These are phyloP conservation scores for Pocillopora verrucosa DNA, from an alignment of 64 coral and sea anemone species.

Conservation along the genomic window DNA sequence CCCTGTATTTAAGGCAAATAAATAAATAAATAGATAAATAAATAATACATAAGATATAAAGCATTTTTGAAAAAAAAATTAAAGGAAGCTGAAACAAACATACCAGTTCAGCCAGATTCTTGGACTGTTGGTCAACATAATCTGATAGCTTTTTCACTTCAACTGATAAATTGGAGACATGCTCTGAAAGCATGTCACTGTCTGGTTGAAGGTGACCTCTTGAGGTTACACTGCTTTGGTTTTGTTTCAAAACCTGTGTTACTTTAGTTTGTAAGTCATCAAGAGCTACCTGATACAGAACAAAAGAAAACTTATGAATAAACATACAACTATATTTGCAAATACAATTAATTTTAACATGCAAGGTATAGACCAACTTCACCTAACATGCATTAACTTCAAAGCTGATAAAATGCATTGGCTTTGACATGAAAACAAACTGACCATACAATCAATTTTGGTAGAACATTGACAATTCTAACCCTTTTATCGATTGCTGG, in stretches of 20 bases:
- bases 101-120: conserved; percentile 17
- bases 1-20: too few relatives aligned
- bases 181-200: neutral
- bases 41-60: too few relatives aligned
- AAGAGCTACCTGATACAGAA: neutral
- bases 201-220: neutral
- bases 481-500: too few relatives aligned
- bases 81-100: neutral
- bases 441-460: too few relatives aligned
- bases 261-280: conserved; percentile 27
- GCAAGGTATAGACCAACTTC: too few relatives aligned
- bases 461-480: too few relatives aligned
- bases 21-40: too few relatives aligned
- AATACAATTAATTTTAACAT: too few relatives aligned
- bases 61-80: neutral
- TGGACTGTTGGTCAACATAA: conserved; percentile 6
- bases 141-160: conserved; percentile 12
- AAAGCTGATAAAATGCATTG: too few relatives aligned
- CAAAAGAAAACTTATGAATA: neutral
- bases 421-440: too few relatives aligned
- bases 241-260: neutral
- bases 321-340: too few relatives aligned
- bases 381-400: too few relatives aligned
- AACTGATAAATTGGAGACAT: conserved; percentile 19
- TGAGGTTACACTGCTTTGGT: neutral